Base-by-base conservation (phyloP, 2,113 vertebrate species). In the Atherinomorus stipes region DNA sequence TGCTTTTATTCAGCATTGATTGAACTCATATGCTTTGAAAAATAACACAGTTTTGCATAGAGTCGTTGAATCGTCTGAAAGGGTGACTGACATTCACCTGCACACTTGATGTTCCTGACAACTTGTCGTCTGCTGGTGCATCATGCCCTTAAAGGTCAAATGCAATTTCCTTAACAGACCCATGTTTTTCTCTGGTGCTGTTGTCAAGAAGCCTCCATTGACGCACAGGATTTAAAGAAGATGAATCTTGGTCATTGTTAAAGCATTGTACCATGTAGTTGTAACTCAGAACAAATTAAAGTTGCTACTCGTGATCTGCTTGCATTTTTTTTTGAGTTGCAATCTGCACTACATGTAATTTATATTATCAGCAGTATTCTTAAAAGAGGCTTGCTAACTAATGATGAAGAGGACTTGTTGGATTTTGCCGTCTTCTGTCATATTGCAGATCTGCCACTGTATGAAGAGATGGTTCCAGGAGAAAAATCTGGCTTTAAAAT, bases 161-260 rank as follows among this genome's bases (percentile, higher is more conserved):
- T 12, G 26, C 9, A 1, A 64, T 71, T 68, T 71, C 61, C 31
- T 59, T 16, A 69, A 64, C 26, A 47, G 1, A 10, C 37, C 25
- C 3, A 12, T 57, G 5, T n/a, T 66, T 71, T 40, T 53, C 52
- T 75, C 6, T 34, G 40, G 50, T 44, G 34, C 19, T 16, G 62
- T 56, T 69, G 51, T 42, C 71, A 76, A 57, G 59, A 80, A 75
- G 15, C 60, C 22, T 64, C 44, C 31, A 22, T 50, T 84, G 81
- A 79, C 11, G 60, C 71, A 62, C 45, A 0, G 74, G 81, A 76
- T 81, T 84, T 75, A 82, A 72, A 74, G 71, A 80, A 67, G 67
- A 67, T 74, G 19, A 19, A 74, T 88, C 75, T 83, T 85, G 74
- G 80, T 84, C 67, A 82, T 18, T 84, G 85, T 80, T 89, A 86